A percentile compares a stretch with the other conserved stretches of the same genome.
Evolutionary conservation across 1,140 invertebrate genomes (phyloP).

Genomic region (Monomorium pharaonis): DNA sequence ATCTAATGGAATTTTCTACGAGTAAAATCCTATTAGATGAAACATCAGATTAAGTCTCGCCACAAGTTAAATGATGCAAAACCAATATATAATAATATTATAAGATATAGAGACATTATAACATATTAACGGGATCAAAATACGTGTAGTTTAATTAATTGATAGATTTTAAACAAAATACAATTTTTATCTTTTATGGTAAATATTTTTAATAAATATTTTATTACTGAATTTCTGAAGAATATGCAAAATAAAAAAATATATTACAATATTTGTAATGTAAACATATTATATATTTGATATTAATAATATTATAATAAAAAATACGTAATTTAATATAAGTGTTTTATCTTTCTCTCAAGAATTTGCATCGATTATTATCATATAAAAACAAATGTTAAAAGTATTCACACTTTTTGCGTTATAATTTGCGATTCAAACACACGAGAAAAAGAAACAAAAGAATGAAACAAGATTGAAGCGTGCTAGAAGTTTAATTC

Average conservation of each 20-base stretch:
- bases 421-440: too few relatives aligned
- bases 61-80: too few relatives aligned
- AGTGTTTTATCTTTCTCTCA: neutral
- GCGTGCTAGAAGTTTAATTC: neutral
- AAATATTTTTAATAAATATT: slow-evolving; percentile 69
- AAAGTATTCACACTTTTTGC: neutral
- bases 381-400: neutral
- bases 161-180: neutral
- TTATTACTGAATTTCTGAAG: slow-evolving; percentile 73
- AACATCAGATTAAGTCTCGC: too few relatives aligned
- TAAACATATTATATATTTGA: slow-evolving; percentile 64
- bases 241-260: slow-evolving; percentile 72
- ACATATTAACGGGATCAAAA: neutral
- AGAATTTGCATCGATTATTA: slow-evolving; percentile 10
- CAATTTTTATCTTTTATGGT: slow-evolving; percentile 18
- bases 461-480: slow-evolving; percentile 25
- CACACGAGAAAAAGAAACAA: neutral
- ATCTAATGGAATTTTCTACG: too few relatives aligned
- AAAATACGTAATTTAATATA: slow-evolving; percentile 42
- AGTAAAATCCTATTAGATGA: too few relatives aligned
- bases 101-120: slow-evolving; percentile 2
- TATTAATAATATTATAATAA: slow-evolving; percentile 59
- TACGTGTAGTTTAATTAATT: neutral
- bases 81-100: too few relatives aligned
- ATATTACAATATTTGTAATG: slow-evolving; percentile 63